Percentiles rank a stretch among this genome's conserved stretches.
Conservation (phyloP, 2,888 invertebrate species). For the Cantharis nigra region DNA sequence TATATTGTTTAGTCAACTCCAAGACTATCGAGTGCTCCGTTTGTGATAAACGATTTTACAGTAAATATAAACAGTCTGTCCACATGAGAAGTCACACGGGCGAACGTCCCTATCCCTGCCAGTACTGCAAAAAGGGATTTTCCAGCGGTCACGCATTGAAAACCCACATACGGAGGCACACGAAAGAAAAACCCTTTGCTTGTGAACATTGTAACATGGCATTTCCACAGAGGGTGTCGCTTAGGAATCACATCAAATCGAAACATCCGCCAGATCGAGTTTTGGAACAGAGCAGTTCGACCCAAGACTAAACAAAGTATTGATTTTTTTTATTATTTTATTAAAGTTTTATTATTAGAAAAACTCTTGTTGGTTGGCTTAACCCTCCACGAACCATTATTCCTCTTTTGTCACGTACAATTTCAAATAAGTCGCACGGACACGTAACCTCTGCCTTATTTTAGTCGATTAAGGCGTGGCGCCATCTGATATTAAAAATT, state of each 20-base stretch:
- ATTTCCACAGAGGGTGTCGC: slow-evolving; percentile 25
- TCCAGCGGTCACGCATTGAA: slow-evolving; percentile 19
- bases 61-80: slow-evolving; percentile 7
- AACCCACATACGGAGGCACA: slow-evolving; percentile 20
- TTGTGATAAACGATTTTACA: slow-evolving; percentile 18
- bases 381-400: not conserved
- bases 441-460: not conserved
- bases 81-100: slow-evolving; percentile 25
- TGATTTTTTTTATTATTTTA: not conserved
- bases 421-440: not conserved
- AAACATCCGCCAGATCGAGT: slow-evolving; percentile 12
- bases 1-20: not conserved
- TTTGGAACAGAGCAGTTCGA: not conserved
- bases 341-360: not conserved
- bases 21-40: slow-evolving; percentile 14
- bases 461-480: not conserved
- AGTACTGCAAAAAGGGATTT: slow-evolving; percentile 25
- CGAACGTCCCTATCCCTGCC: slow-evolving; percentile 18
- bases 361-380: not conserved
- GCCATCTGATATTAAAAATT: not conserved
- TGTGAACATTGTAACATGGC: slow-evolving; percentile 20
- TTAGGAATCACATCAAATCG: slow-evolving; percentile 17
- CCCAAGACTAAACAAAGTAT: not conserved
- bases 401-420: not conserved
- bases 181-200: slow-evolving; percentile 24